Conservation (phyloP, 2,888 invertebrate species). For the Charanyca ferruginea region DNA sequence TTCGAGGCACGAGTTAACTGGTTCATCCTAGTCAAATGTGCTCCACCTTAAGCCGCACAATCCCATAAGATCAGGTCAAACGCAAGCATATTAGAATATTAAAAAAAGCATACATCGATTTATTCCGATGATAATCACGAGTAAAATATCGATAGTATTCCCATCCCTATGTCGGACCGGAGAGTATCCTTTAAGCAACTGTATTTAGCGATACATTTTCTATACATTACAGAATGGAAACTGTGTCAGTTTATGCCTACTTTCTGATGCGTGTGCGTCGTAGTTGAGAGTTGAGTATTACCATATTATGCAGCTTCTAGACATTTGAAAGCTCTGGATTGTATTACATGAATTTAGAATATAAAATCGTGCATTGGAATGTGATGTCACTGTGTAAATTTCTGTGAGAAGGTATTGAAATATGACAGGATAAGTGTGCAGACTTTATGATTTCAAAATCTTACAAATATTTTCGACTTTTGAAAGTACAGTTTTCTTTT, state of each 20-base stretch:
- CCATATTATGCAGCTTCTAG: conserved; percentile 15
- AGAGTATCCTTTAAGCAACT: conserved; percentile 39
- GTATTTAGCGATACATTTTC: conserved; percentile 53
- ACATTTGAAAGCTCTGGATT: conserved; percentile 18
- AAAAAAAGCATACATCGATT: too few relatives aligned
- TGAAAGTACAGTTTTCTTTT: background rate
- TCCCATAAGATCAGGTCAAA: too few relatives aligned
- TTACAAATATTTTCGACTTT: too few relatives aligned
- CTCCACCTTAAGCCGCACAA: too few relatives aligned
- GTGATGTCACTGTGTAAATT: background rate
- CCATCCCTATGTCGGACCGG: conserved; percentile 55
- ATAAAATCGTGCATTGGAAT: background rate
- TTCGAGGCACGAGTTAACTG: too few relatives aligned
- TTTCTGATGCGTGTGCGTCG: conserved; percentile 3
- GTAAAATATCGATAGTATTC: conserved; percentile 30
- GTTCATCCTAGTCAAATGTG: too few relatives aligned
- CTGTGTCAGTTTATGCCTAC: conserved; percentile 7
- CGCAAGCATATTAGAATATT: too few relatives aligned
- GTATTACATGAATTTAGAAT: conserved; percentile 32
- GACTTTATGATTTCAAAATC: background rate
- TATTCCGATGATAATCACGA: background rate
- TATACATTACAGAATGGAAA: conserved; percentile 27
- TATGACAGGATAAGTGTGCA: background rate
- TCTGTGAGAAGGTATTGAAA: background rate
- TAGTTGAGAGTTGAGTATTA: conserved; percentile 8